Evolutionary conservation across 2,113 vertebrate species (phyloP).

Genomic region (Carassius carassius): DNA sequence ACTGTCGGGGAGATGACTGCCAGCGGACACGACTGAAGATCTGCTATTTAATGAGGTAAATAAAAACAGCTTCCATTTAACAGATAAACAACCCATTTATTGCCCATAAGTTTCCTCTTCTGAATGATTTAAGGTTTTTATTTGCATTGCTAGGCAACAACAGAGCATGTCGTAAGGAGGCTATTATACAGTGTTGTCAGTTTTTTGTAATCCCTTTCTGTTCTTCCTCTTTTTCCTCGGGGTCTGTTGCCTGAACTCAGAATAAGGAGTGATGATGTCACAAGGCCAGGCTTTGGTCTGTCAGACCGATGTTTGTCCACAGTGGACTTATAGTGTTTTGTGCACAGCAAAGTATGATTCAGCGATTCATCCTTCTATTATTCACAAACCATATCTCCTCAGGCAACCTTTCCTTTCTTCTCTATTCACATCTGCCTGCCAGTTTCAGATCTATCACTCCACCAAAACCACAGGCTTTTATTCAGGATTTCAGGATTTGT

Average conservation of each 20-base stretch:
- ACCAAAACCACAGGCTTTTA: background rate
- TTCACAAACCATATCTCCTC: constrained; percentile 3
- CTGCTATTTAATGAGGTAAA: constrained; percentile 96
- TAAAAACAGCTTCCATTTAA: background rate
- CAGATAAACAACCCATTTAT: background rate
- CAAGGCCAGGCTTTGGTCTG: constrained; percentile 42
- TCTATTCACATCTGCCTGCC: constrained; percentile 9
- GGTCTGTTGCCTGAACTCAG: constrained; percentile 18
- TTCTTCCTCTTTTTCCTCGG: constrained; percentile 27
- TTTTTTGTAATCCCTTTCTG: background rate
- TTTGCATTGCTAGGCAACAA: constrained; percentile 40
- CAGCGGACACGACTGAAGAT: constrained; percentile 87
- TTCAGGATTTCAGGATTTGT: constrained; percentile 1
- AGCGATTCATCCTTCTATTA: background rate
- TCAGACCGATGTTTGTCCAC: constrained; percentile 24
- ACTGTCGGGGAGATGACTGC: constrained; percentile 78
- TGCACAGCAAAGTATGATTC: constrained; percentile 8
- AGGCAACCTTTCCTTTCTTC: constrained; percentile 28
- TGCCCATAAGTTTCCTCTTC: background rate
- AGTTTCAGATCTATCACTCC: background rate
- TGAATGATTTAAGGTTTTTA: constrained; percentile 15
- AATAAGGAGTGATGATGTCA: constrained; percentile 50
- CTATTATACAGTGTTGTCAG: background rate
- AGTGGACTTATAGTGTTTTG: constrained; percentile 41
- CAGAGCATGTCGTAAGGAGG: constrained; percentile 1